Evolutionary conservation across 2,888 invertebrate species (phyloP), one percentile per base, ranked within the genome.

Genomic region (Chouioia cunea): DNA sequence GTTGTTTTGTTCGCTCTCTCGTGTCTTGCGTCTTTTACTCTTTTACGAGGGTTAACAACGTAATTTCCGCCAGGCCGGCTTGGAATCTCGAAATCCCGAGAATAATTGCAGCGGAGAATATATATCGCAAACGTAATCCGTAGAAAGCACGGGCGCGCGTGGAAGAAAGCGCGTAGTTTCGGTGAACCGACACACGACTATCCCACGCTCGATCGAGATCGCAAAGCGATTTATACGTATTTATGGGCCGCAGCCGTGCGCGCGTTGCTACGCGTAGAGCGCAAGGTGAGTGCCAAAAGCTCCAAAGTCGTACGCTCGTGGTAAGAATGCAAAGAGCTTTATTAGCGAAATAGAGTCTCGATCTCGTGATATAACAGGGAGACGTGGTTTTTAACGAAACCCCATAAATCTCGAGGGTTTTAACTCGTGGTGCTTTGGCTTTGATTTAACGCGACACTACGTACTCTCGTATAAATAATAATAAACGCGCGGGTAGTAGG

Each of bases 1-100:
- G 79, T 76, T 77, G 78, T 79, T 77, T 62, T 79, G 76, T 46
- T 23, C 27, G 50, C 16, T 46, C 74, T 72, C 65, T 74, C 72
- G n/a, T 36, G 52, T 18, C 52, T 52, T 18, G 16, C 52, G 20
- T 27, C 43, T 16, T 53, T 22, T 27, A 4, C 15, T 66, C 75
- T 76, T 75, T 76, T 74, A 78, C 75, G 77, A 60, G 65, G 47
- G 48, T 65, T 70, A 70, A 70, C 60, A 70, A 71, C 57, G 47
- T 16, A 58, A 66, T 66, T 62, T 50, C 46, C 36, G 8, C 18
- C 22, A 1, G 12, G n/a, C n/a, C 27, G 27, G 36, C 36, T 8
- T 4, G 6, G 18, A 50, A 50, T 50, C 16, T 16, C 16, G 18
- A 18, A 20, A 50, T 14, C 12, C 15, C 16, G 48, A 48, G 15